These are phyloP conservation scores for Dermochelys coriacea DNA, from an alignment of 2,797 vertebrate genomes.

Conservation along the genomic window DNA sequence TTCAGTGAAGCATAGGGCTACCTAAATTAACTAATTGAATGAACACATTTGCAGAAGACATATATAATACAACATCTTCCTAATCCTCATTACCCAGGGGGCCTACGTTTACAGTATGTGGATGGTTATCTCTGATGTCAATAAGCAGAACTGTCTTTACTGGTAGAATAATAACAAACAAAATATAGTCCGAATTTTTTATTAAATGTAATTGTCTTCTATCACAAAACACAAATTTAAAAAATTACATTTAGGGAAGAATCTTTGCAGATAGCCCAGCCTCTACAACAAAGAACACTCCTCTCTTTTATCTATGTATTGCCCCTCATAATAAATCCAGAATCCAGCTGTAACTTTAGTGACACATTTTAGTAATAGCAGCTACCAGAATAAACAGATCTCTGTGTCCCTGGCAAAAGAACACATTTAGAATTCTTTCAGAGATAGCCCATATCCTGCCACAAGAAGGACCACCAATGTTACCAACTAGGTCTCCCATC, in stretches of 20 bases:
- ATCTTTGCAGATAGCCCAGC: accelerated
- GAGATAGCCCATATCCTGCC: neutral
- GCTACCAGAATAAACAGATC: accelerated
- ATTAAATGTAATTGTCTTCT: neutral
- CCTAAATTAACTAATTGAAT: slow-evolving; percentile 37
- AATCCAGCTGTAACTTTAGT: neutral
- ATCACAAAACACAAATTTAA: neutral
- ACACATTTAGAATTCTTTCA: neutral
- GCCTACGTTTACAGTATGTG: too few relatives aligned
- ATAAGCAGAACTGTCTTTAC: accelerated
- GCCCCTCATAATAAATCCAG: neutral
- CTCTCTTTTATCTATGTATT: accelerated
- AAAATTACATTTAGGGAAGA: neutral
- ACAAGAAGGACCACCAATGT: neutral
- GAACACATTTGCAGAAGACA: neutral
- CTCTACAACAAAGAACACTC: neutral
- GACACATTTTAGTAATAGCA: neutral
- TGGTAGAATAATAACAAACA: accelerated
- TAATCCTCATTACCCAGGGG: neutral
- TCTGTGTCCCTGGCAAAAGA: neutral
- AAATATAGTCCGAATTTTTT: neutral
- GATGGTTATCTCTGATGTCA: neutral
- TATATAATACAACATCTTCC: neutral
- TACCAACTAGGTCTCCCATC: neutral
- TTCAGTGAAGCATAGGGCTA: slow-evolving; percentile 44